These are phyloP conservation scores for Torymus texanus DNA, from an alignment of 2,888 invertebrate species.

Conservation along the genomic window DNA sequence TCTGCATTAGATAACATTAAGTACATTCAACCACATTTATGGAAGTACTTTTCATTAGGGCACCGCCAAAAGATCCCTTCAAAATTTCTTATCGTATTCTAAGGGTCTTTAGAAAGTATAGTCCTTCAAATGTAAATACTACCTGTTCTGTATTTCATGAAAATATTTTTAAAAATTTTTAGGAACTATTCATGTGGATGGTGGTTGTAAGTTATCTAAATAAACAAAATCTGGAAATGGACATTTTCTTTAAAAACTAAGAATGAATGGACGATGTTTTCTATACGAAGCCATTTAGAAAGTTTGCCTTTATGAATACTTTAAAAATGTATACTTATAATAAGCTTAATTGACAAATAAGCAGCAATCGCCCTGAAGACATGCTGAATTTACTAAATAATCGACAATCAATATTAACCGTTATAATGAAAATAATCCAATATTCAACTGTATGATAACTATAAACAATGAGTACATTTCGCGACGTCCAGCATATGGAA, in stretches of 20 bases:
- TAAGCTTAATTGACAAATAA: background rate
- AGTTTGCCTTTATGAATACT: background rate
- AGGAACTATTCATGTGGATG: background rate
- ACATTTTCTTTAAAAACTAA: too few relatives aligned
- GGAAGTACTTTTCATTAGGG: conserved; percentile 20
- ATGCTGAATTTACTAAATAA: background rate
- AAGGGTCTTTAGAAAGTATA: conserved; percentile 23
- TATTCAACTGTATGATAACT: conserved; percentile 3
- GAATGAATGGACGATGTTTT: too few relatives aligned
- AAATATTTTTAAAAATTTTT: conserved; percentile 6
- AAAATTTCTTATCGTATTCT: conserved; percentile 33
- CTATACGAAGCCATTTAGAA: too few relatives aligned
- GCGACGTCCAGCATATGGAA: background rate
- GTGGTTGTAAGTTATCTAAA: background rate
- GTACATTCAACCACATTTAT: conserved; percentile 2
- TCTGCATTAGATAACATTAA: background rate
- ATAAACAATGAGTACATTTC: conserved; percentile 15
- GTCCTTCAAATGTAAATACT: background rate
- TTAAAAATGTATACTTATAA: background rate
- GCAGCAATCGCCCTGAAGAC: background rate
- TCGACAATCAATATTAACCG: conserved; percentile 20
- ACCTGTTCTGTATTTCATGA: background rate
- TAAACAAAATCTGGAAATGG: too few relatives aligned
- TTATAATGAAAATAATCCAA: conserved; percentile 12
- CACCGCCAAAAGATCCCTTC: conserved; percentile 12